Percentiles rank a stretch among this genome's conserved stretches.
These are phyloP conservation scores for Cardiocondyla obscurior DNA, from an alignment of 1,140 invertebrate genomes.

Conservation along the genomic window DNA sequence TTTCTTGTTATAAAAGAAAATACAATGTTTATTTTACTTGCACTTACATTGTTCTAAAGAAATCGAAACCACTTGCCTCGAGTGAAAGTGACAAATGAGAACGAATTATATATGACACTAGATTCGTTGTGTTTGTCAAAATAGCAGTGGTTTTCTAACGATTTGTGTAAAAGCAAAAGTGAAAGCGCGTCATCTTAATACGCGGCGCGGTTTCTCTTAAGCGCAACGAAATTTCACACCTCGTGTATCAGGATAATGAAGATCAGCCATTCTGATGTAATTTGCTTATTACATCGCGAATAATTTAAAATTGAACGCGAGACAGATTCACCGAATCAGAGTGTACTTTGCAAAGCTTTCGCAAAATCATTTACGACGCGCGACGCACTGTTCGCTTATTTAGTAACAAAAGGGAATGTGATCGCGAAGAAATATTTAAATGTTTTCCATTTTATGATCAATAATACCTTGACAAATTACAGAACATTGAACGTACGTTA, in stretches of 20 bases:
- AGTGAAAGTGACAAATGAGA: background rate
- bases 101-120: background rate
- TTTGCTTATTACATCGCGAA: slow-evolving; percentile 1
- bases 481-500: background rate
- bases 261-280: slow-evolving; percentile 39
- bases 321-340: background rate
- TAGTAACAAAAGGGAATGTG: background rate
- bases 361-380: background rate
- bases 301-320: slow-evolving; percentile 37
- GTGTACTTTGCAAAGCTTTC: background rate
- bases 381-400: background rate
- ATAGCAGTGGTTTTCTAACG: slow-evolving; percentile 1
- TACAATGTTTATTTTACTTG: background rate
- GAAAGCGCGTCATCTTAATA: slow-evolving; percentile 52
- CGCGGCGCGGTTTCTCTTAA: slow-evolving; percentile 22
- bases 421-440: background rate
- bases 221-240: slow-evolving; percentile 66
- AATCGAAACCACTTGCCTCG: background rate
- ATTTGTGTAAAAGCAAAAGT: slow-evolving; percentile 54
- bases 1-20: background rate
- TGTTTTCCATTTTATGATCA: background rate
- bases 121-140: background rate
- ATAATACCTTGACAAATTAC: background rate
- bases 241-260: slow-evolving; percentile 63
- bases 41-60: background rate